These are phyloP conservation scores for Halcyon badia DNA, from an alignment of 2,797 vertebrate genomes.

Conservation along the genomic window DNA sequence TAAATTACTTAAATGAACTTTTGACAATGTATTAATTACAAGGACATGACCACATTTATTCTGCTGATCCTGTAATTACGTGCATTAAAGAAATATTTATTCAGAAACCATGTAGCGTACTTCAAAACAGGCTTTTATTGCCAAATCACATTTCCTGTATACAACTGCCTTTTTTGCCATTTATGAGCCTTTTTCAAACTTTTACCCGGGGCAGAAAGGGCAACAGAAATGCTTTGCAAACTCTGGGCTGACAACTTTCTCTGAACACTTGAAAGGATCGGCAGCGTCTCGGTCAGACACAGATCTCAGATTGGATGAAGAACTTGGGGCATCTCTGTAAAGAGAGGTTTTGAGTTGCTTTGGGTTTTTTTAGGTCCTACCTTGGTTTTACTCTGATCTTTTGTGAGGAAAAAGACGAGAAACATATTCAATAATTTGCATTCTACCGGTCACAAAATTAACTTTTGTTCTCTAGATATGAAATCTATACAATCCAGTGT, in stretches of 20 bases:
- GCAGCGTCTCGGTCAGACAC: background rate
- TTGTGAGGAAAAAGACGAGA: background rate
- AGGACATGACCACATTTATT: conserved; percentile 87
- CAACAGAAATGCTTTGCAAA: conserved; percentile 24
- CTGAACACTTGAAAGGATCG: background rate
- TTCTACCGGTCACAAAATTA: background rate
- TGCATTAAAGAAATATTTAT: conserved; percentile 87
- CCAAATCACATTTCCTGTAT: conserved; percentile 78
- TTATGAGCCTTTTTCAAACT: conserved; percentile 69
- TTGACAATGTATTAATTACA: conserved; percentile 88
- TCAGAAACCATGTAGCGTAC: conserved; percentile 80
- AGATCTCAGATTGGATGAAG: background rate
- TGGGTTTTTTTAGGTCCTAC: background rate
- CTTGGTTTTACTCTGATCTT: background rate
- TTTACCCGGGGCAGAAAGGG: conserved; percentile 50
- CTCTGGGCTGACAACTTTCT: background rate
- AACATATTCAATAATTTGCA: background rate
- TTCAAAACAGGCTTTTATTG: conserved; percentile 79
- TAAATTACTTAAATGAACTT: conserved; percentile 86
- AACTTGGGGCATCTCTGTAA: fast-evolving
- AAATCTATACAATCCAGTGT: fast-evolving
- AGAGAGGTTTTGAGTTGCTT: too few species aligned
- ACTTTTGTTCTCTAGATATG: background rate
- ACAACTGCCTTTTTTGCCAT: conserved; percentile 64
- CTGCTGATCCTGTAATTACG: conserved; percentile 87